Evolutionary conservation across 1,140 invertebrate genomes (phyloP).

Genomic region (Nixonia krombeini): DNA sequence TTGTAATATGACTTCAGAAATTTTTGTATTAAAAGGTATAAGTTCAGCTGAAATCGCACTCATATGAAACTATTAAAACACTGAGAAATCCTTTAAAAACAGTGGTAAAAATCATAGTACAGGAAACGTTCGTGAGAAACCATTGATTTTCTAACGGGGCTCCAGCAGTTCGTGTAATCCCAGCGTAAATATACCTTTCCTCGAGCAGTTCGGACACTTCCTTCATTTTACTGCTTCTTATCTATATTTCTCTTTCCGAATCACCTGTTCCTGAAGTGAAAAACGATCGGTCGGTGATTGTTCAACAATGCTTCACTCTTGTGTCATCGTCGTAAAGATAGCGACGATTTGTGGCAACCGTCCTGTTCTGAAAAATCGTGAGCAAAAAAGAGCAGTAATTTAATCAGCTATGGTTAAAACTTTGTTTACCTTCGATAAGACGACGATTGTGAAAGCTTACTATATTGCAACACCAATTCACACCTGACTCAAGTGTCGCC

Average conservation of each 20-base stretch:
- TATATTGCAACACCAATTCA: constrained; percentile 10
- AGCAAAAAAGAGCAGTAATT: constrained; percentile 24
- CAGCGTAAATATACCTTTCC: constrained; percentile 36
- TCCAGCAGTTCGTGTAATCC: constrained; percentile 27
- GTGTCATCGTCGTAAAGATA: constrained; percentile 48
- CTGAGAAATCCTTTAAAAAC: constrained; percentile 9
- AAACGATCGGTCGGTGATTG: constrained; percentile 35
- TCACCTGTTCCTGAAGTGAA: constrained; percentile 40
- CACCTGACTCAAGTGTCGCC: not conserved
- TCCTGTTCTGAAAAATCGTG: constrained; percentile 16
- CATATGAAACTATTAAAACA: not conserved
- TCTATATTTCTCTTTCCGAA: constrained; percentile 36
- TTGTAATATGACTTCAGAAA: no score
- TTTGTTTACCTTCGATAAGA: constrained; percentile 24
- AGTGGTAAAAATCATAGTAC: constrained; percentile 23
- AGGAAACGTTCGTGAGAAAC: constrained; percentile 32
- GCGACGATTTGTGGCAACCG: constrained; percentile 12
- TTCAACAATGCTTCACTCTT: constrained; percentile 32
- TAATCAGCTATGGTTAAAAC: constrained; percentile 15
- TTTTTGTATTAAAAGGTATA: no score
- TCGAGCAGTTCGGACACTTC: constrained; percentile 26
- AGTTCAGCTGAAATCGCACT: no score
- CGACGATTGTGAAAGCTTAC: constrained; percentile 8
- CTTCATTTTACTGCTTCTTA: constrained; percentile 41
- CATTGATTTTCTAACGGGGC: constrained; percentile 27